Percentiles rank a stretch among this genome's conserved stretches.
phyloP scores from a whole-genome alignment of 2,797 vertebrate genomes.

The Cossypha polioptera region DNA sequence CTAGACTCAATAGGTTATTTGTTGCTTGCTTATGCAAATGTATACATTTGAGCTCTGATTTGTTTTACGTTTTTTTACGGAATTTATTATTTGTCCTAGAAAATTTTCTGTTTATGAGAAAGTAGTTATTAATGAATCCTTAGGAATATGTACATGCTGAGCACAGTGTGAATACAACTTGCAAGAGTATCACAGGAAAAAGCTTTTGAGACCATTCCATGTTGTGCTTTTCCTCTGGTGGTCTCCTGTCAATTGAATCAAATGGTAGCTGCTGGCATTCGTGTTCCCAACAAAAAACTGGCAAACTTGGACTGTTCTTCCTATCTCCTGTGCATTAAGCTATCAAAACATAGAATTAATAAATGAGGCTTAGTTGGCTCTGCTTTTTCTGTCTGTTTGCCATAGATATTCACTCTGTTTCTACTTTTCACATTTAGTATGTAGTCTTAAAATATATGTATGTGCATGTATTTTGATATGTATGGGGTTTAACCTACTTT shows the following conservation, averaged over 20 bases:
- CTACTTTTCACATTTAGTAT: not conserved
- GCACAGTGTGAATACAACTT: not conserved
- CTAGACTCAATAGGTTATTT: not conserved
- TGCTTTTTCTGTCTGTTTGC: not conserved
- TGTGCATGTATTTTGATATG: not conserved
- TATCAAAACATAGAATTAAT: not conserved
- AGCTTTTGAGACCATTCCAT: not conserved
- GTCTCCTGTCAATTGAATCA: not conserved
- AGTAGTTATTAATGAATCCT: not conserved
- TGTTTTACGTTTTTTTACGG: not conserved
- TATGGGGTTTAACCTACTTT: not conserved
- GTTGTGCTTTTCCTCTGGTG: not conserved
- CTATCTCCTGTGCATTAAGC: not conserved
- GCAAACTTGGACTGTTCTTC: not conserved
- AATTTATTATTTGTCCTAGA: not conserved
- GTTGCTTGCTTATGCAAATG: not conserved
- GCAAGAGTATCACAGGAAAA: not conserved
- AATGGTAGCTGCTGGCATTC: not conserved
- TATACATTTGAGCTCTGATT: not conserved
- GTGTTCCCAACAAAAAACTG: not conserved
- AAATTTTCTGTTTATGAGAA: not conserved
- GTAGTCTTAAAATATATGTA: not conserved
- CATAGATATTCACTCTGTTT: not conserved
- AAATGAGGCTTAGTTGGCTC: not conserved
- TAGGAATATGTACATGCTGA: not conserved